These are phyloP conservation scores for Amiota minor DNA, from an alignment of 2,888 invertebrate genomes.

Conservation along the genomic window DNA sequence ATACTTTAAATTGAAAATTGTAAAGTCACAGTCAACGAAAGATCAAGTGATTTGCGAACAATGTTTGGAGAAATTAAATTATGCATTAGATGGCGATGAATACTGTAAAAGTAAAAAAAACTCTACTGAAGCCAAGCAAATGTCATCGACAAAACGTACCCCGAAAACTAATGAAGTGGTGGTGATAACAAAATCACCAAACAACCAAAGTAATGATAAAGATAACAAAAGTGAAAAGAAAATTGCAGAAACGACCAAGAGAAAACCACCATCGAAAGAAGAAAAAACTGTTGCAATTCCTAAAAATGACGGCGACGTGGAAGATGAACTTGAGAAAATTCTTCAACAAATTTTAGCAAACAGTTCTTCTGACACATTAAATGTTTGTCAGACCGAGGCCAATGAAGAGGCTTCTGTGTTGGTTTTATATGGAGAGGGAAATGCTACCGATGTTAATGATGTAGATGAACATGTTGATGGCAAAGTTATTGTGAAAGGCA, in stretches of 20 bases:
- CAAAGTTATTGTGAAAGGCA: background rate
- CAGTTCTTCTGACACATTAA: too few species aligned
- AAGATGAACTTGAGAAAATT: background rate
- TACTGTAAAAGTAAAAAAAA: constrained; percentile 44
- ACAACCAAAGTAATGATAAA: background rate
- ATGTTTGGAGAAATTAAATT: constrained; percentile 64
- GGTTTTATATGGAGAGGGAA: background rate
- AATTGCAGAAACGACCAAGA: background rate
- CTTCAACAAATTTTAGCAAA: too few species aligned
- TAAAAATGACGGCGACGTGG: background rate
- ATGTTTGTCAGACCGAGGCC: background rate
- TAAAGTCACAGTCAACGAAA: constrained; percentile 41
- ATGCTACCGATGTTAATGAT: background rate
- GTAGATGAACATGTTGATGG: background rate
- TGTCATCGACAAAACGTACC: background rate
- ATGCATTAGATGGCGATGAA: constrained; percentile 64
- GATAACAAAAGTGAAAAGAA: background rate
- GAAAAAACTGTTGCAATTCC: too few species aligned
- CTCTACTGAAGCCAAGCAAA: background rate
- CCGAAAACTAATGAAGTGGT: background rate
- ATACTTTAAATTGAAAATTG: constrained; percentile 54
- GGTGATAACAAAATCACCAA: background rate
- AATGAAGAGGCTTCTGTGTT: background rate
- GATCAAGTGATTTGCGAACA: constrained; percentile 59
- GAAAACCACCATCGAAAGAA: too few species aligned